Evolutionary conservation across 2,797 vertebrate genomes (phyloP).

Genomic region (Cyprinella venusta): DNA sequence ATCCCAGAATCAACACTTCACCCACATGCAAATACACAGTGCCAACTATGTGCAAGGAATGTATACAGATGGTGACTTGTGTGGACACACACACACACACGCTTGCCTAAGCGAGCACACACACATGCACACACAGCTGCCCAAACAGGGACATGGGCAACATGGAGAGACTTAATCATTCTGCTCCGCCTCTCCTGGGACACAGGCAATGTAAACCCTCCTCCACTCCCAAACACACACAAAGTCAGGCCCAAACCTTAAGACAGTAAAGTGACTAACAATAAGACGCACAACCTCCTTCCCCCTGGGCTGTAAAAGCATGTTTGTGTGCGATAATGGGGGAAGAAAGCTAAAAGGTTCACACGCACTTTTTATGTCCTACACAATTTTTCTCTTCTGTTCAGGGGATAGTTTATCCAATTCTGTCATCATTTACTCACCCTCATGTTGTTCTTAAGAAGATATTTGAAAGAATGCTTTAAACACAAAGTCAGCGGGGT

Average conservation of each 20-base stretch:
- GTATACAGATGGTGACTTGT: conserved; percentile 60
- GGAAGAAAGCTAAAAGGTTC: conserved; percentile 22
- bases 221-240: conserved; percentile 48
- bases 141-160: conserved; percentile 57
- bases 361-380: conserved; percentile 24
- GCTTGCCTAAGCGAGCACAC: conserved; percentile 53
- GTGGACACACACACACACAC: conserved; percentile 52
- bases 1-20: conserved; percentile 52
- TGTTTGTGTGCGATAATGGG: conserved; percentile 2
- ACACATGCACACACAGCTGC: conserved; percentile 63
- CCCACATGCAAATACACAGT: conserved; percentile 58
- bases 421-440: neutral
- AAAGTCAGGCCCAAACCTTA: conserved; percentile 51
- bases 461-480: neutral
- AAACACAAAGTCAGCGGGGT: neutral
- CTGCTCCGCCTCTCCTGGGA: conserved; percentile 45
- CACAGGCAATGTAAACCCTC: conserved; percentile 53
- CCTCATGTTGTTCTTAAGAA: neutral
- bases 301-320: conserved; percentile 31
- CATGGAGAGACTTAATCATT: conserved; percentile 45
- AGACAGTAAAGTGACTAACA: conserved; percentile 58
- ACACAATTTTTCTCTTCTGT: conserved; percentile 11
- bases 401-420: neutral
- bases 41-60: conserved; percentile 61
- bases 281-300: conserved; percentile 50